Evolutionary conservation across 1,140 invertebrate genomes (phyloP).

Genomic region (Planococcus citri): DNA sequence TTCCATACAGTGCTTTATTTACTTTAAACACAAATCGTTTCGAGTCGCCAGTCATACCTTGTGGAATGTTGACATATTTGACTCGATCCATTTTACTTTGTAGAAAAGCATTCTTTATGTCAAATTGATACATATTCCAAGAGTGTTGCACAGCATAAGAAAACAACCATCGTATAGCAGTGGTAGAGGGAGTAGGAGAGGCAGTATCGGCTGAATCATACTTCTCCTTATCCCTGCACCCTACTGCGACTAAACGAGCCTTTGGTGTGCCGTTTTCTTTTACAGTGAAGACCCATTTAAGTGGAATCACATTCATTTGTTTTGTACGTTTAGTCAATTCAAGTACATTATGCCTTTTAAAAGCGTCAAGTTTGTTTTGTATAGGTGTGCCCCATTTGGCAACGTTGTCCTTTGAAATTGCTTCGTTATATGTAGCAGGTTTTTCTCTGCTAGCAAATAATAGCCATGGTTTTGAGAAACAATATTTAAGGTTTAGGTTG

Average conservation of each 20-base stretch:
- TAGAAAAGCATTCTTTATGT: not conserved
- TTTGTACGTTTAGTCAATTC: not conserved
- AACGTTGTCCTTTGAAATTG: too few species aligned
- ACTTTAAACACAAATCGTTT: not conserved
- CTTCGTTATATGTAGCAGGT: too few species aligned
- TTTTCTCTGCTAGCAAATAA: too few species aligned
- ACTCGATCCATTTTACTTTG: not conserved
- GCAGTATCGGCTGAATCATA: not conserved
- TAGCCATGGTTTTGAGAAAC: too few species aligned
- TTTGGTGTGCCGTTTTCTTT: not conserved
- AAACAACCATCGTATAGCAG: not conserved
- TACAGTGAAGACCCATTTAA: not conserved
- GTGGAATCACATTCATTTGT: not conserved
- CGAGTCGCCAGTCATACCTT: not conserved
- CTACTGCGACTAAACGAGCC: not conserved
- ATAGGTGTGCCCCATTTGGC: not conserved
- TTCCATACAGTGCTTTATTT: not conserved
- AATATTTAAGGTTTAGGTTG: too few species aligned
- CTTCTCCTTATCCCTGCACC: not conserved
- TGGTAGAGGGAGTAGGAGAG: not conserved
- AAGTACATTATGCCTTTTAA: not conserved
- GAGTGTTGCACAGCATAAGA: not conserved
- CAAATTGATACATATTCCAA: not conserved
- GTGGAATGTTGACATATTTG: not conserved
- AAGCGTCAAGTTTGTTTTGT: not conserved